These are phyloP conservation scores for Apeltes quadracus DNA, from an alignment of 2,113 vertebrate species.

Conservation along the genomic window DNA sequence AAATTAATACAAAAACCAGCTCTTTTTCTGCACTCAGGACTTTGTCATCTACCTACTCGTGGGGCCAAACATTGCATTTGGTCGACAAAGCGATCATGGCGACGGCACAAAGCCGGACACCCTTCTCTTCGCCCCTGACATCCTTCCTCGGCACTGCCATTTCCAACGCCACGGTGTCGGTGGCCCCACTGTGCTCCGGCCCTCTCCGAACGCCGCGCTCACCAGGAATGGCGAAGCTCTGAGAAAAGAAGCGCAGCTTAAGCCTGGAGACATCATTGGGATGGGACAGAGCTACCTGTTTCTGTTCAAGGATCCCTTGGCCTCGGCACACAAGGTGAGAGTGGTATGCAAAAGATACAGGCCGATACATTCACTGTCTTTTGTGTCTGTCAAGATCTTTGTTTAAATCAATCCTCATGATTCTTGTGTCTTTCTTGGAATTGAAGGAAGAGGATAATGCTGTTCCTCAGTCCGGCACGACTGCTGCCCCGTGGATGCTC, in stretches of 20 bases:
- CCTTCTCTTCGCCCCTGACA: conserved; percentile 75
- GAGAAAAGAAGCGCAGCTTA: conserved; percentile 64
- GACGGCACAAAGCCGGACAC: conserved; percentile 52
- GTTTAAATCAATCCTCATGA: not conserved
- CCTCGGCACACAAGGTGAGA: conserved; percentile 48
- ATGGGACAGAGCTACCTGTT: conserved; percentile 81
- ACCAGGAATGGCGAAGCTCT: conserved; percentile 73
- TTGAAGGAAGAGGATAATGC: conserved; percentile 40
- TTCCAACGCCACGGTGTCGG: conserved; percentile 54
- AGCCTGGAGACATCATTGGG: conserved; percentile 79
- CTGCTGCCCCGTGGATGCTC: conserved; percentile 34
- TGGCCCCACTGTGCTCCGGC: conserved; percentile 57
- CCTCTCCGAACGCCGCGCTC: conserved; percentile 60
- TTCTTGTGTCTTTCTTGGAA: conserved; percentile 21
- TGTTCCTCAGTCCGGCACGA: conserved; percentile 10
- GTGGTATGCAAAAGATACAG: not conserved
- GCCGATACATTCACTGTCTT: not conserved
- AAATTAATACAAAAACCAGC: not conserved
- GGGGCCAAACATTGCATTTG: conserved; percentile 66
- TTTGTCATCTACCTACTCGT: conserved; percentile 80
- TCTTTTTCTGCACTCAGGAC: conserved; percentile 70
- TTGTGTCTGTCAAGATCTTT: not conserved
- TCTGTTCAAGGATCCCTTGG: conserved; percentile 80
- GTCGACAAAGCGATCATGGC: conserved; percentile 43
- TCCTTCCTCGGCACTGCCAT: conserved; percentile 75